phyloP scores from a whole-genome alignment of 1,140 invertebrate species.

The Micrasema minimum region DNA sequence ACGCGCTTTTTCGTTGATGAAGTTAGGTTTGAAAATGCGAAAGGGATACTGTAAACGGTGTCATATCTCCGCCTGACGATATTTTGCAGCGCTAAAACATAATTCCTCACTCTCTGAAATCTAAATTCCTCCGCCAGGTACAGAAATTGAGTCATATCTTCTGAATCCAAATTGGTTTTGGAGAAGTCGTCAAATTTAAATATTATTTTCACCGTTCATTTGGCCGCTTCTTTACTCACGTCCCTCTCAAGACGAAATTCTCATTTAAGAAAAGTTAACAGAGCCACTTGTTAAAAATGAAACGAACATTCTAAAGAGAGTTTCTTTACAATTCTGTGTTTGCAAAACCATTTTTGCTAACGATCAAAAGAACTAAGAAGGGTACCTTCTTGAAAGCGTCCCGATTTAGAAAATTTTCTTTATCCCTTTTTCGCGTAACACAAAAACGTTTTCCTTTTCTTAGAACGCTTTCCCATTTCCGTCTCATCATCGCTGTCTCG shows the following conservation, averaged over 20 bases:
- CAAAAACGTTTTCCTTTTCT: slow-evolving; percentile 31
- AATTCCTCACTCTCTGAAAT: slow-evolving; percentile 26
- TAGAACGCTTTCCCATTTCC: slow-evolving; percentile 39
- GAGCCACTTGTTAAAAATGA: slow-evolving; percentile 17
- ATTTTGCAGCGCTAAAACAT: slow-evolving; percentile 16
- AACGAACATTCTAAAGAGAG: background rate
- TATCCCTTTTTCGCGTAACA: slow-evolving; percentile 16
- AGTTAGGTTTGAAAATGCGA: no score
- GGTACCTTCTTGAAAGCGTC: background rate
- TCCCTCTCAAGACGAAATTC: background rate
- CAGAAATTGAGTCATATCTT: slow-evolving; percentile 37
- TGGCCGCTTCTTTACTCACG: slow-evolving; percentile 8
- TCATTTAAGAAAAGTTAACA: background rate
- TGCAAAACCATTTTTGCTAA: background rate
- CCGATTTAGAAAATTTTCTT: background rate
- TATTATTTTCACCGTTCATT: slow-evolving; percentile 43
- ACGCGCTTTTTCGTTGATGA: no score
- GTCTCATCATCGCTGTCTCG: slow-evolving; percentile 25
- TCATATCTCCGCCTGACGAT: no score
- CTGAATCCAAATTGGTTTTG: slow-evolving; percentile 31
- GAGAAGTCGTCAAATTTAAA: slow-evolving; percentile 38
- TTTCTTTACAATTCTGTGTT: background rate
- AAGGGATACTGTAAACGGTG: no score
- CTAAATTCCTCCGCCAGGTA: background rate
- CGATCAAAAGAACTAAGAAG: background rate